Evolutionary conservation across 2,888 invertebrate genomes (phyloP).

Genomic region (Axea sp.): DNA sequence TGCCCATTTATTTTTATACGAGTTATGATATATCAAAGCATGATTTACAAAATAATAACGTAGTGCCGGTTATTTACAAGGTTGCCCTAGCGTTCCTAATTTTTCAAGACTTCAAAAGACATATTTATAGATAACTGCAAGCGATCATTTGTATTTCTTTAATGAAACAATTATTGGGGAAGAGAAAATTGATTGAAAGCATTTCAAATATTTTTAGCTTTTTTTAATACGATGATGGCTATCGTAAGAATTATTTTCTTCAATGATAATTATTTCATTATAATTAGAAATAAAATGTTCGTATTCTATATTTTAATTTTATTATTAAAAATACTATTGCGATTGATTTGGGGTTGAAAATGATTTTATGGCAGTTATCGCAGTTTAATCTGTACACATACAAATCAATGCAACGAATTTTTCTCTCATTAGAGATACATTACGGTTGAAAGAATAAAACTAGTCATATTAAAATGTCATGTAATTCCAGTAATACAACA

Average conservation of each 20-base stretch:
- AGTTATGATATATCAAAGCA: constrained; percentile 66
- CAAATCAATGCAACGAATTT: constrained; percentile 74
- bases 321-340: too few species aligned
- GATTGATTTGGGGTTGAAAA: too few species aligned
- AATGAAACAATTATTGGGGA: not conserved
- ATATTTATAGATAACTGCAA: constrained; percentile 15
- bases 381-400: too few species aligned
- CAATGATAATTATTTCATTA: too few species aligned
- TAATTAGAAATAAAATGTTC: too few species aligned
- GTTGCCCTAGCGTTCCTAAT: constrained; percentile 23
- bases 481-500: not conserved
- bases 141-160: not conserved
- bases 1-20: constrained; percentile 78
- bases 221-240: too few species aligned
- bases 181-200: not conserved
- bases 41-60: constrained; percentile 23
- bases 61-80: constrained; percentile 25
- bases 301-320: too few species aligned
- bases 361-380: too few species aligned
- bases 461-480: constrained; percentile 34
- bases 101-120: constrained; percentile 16
- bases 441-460: constrained; percentile 5
- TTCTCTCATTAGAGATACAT: not conserved
- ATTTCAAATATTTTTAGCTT: not conserved
- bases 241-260: too few species aligned